phyloP scores from a whole-genome alignment of 2,113 vertebrate genomes.

The Myiopsitta monachus region DNA sequence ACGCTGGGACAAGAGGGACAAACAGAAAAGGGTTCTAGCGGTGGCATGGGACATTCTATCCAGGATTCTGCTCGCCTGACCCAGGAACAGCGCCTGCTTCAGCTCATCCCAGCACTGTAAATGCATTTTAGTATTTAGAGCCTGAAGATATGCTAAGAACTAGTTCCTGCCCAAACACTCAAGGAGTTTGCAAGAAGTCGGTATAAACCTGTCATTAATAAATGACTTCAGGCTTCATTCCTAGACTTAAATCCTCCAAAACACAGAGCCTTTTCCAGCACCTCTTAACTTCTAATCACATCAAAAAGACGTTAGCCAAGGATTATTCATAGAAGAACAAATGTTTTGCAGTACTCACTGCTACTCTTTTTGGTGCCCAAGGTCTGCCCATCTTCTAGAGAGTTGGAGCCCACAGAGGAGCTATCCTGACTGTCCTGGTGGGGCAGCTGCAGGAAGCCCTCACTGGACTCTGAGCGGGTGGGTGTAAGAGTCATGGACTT shows the following conservation, averaged over 20 bases:
- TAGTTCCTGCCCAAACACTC: not conserved
- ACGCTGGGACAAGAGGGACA: conserved; percentile 21
- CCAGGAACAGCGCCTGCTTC: not conserved
- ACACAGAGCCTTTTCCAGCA: not conserved
- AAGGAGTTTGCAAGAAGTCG: not conserved
- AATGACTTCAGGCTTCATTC: not conserved
- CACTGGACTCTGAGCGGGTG: conserved; percentile 88
- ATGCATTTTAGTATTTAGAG: not conserved
- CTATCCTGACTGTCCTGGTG: conserved; percentile 93
- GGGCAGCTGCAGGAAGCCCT: conserved; percentile 88
- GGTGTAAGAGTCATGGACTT: conserved; percentile 89
- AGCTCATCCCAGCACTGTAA: not conserved
- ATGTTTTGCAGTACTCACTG: conserved; percentile 83
- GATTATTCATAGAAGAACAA: not conserved
- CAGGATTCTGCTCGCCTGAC: not conserved
- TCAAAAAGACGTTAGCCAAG: not conserved
- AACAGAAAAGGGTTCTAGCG: not conserved
- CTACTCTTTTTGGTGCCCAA: conserved; percentile 88
- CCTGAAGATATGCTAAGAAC: not conserved
- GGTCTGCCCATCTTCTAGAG: conserved; percentile 89
- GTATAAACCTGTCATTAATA: not conserved
- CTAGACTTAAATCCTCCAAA: not conserved
- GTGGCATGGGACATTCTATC: not conserved
- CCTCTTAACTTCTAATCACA: not conserved
- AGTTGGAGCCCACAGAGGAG: conserved; percentile 95